Percentiles rank a stretch among this genome's conserved stretches.
phyloP scores from a whole-genome alignment of 2,113 vertebrate genomes.

The Thinocorus orbignyianus region DNA sequence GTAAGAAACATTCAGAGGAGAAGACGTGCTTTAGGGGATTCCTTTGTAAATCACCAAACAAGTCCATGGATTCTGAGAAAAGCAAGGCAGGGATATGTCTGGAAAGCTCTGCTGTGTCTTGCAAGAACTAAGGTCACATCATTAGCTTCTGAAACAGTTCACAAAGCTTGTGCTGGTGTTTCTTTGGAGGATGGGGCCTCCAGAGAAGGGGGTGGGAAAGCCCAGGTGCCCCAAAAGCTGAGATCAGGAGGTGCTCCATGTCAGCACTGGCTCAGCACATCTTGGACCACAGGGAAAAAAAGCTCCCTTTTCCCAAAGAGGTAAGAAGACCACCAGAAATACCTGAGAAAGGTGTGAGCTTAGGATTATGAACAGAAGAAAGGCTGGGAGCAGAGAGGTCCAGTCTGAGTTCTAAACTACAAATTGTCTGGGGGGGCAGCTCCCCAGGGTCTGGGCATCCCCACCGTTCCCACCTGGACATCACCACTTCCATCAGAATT shows the following conservation, averaged over 20 bases:
- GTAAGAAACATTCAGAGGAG: neutral
- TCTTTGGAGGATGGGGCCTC: neutral
- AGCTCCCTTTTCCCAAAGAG: neutral
- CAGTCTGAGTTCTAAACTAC: neutral
- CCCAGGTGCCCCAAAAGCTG: neutral
- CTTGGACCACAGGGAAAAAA: neutral
- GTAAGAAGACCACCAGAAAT: neutral
- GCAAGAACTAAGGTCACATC: neutral
- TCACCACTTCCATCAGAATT: accelerated
- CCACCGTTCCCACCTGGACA: neutral
- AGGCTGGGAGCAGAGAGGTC: neutral
- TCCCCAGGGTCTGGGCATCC: neutral
- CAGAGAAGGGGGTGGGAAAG: neutral
- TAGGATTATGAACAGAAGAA: neutral
- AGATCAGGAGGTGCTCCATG: neutral
- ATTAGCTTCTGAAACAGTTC: neutral
- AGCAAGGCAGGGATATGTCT: neutral
- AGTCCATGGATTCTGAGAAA: neutral
- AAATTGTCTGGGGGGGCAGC: neutral
- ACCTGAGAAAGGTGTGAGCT: neutral
- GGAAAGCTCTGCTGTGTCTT: neutral
- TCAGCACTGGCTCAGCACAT: neutral
- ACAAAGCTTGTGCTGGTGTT: neutral
- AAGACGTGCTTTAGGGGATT: neutral
- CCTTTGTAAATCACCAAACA: neutral